Evolutionary conservation across 2,797 vertebrate species (phyloP).

Genomic region (Botia almorhae): DNA sequence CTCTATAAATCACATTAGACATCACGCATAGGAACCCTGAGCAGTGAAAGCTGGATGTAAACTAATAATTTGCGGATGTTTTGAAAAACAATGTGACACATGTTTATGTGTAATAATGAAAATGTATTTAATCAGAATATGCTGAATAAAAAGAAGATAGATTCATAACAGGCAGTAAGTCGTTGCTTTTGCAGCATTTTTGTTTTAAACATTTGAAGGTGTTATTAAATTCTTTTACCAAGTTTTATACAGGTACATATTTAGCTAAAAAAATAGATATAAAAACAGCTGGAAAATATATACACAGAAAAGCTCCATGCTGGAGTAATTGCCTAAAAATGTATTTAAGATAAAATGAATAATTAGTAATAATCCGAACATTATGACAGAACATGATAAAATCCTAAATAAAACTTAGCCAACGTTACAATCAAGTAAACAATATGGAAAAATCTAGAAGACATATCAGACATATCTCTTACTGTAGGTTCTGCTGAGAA

Average conservation of each 20-base stretch:
- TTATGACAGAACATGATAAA: too few relatives aligned
- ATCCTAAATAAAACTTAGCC: too few relatives aligned
- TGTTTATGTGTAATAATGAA: background rate
- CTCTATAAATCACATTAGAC: constrained; percentile 30
- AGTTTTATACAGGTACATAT: constrained; percentile 3
- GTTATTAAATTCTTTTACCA: background rate
- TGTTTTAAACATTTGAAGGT: background rate
- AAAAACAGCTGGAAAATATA: background rate
- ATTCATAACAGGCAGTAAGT: background rate
- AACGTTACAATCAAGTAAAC: too few relatives aligned
- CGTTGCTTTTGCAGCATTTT: background rate
- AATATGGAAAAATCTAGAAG: too few relatives aligned
- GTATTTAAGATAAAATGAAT: too few relatives aligned
- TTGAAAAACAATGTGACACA: background rate
- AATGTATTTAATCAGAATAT: constrained; percentile 24
- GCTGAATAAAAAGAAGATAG: background rate
- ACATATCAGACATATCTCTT: too few relatives aligned
- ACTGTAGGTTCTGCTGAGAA: too few relatives aligned
- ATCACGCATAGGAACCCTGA: constrained; percentile 8
- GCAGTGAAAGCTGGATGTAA: constrained; percentile 15
- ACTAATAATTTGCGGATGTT: constrained; percentile 18
- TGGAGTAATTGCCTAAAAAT: too few relatives aligned
- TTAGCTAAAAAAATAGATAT: background rate
- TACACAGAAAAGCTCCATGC: too few relatives aligned
- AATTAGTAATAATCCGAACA: too few relatives aligned